Conservation (phyloP, 2,113 vertebrate species). For the Chloroceryle aenea region DNA sequence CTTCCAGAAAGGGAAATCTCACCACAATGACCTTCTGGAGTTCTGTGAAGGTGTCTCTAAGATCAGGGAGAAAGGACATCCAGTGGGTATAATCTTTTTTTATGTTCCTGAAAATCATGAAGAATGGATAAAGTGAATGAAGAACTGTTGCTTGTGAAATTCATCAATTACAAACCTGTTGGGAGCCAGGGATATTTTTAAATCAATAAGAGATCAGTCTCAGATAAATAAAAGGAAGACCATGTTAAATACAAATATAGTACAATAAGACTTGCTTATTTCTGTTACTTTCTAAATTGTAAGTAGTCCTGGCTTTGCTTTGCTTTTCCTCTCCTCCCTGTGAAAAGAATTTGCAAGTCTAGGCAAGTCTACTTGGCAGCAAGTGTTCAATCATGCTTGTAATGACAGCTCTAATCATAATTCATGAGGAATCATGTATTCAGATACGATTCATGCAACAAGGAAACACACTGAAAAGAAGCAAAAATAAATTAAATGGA, state of each 20-base stretch:
- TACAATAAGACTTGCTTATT: background rate
- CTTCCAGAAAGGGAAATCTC: background rate
- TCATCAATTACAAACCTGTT: background rate
- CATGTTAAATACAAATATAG: background rate
- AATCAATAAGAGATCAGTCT: background rate
- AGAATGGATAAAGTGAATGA: background rate
- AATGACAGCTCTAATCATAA: constrained; percentile 33
- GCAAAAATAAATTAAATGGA: background rate
- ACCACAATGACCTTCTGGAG: background rate
- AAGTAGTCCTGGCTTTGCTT: background rate
- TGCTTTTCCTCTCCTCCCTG: background rate
- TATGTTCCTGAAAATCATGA: background rate
- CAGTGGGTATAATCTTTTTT: background rate
- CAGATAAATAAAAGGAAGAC: background rate
- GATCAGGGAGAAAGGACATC: background rate
- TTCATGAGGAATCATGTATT: constrained; percentile 14
- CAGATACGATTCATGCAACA: background rate
- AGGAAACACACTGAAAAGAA: background rate
- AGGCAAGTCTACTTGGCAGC: background rate
- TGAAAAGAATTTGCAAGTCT: background rate
- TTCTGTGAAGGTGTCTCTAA: background rate
- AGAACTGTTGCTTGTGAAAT: background rate
- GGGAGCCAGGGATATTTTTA: background rate
- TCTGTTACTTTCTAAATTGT: background rate
- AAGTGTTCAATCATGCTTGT: constrained; percentile 30